Base-by-base conservation (phyloP, 2,797 vertebrate genomes). In the Ambastaia sidthimunki region DNA sequence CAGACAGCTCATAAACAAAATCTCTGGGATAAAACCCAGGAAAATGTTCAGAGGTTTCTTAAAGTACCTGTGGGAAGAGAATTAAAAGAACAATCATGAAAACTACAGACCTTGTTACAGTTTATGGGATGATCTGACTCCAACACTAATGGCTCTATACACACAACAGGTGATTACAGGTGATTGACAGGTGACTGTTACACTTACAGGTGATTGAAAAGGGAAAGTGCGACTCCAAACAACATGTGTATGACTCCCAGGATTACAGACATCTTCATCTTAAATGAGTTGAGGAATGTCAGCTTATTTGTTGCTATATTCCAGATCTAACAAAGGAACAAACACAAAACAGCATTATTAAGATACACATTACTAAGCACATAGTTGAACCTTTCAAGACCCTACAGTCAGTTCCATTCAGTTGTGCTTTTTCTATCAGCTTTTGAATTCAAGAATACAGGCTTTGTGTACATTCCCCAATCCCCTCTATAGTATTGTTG, bases 181-280 rank as follows among this genome's bases (percentile, higher is more conserved):
- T 94, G 93, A 89, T 95, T 95, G 85, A 95, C n/a, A n/a, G n/a
- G n/a, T n/a, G n/a, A n/a, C n/a, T n/a, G n/a, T n/a, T n/a, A 19
- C 41, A 76, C 85, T 86, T 50, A 86, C 85, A 95, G 86, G 88
- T 94, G 93, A 89, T 95, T 95, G 85, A 95, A 93, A 72, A 95
- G 91, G 80, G 93, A 94, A 67, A 95, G 93, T 0, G 94, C 92
- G n/a, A 99, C 94, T 68, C 98, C 98, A 85, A 99, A 99, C 76
- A 96, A 77, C 98, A 99, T 99, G 88, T 99, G 98, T 86, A 96
- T 92, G 80, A 99, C 94, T 2, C 98, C 98, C 55, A 99, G 92
- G 85, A 99, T 94, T 83, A 99, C 95, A 2, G 98, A 99, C 97
- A 98, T 99, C 92, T 99, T 99, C 98, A 99, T 99, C 87, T 99